Percentiles rank a stretch among this genome's conserved stretches.
Evolutionary conservation across 2,888 invertebrate genomes (phyloP).

Genomic region (Acronicta alni): DNA sequence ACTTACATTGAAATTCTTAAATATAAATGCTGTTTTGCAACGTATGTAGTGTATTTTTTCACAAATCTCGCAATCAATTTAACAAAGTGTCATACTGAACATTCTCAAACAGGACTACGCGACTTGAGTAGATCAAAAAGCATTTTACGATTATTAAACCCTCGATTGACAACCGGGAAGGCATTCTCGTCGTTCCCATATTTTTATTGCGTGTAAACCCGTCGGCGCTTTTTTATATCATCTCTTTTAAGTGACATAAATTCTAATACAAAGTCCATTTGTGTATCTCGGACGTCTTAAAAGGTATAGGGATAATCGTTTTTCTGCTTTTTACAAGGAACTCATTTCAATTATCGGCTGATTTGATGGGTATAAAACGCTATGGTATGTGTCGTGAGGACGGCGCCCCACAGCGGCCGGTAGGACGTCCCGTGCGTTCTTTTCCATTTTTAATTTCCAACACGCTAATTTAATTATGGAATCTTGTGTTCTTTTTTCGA

Average conservation of each 20-base stretch:
- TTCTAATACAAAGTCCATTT: conserved; percentile 89
- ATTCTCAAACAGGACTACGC: conserved; percentile 60
- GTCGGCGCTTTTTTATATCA: conserved; percentile 88
- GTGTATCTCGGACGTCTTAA: conserved; percentile 89
- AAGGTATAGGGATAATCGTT: conserved; percentile 88
- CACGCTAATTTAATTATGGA: conserved; percentile 88
- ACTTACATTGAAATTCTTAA: conserved; percentile 10
- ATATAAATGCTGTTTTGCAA: conserved; percentile 13
- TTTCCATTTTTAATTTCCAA: conserved; percentile 79
- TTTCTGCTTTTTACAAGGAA: conserved; percentile 89
- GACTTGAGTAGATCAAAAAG: conserved; percentile 81
- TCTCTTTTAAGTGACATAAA: conserved; percentile 89
- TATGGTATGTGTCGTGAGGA: conserved; percentile 82
- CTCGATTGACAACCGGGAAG: conserved; percentile 87
- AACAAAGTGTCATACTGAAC: conserved; percentile 51
- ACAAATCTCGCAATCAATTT: conserved; percentile 41
- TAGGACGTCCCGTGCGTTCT: conserved; percentile 76
- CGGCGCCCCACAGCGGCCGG: conserved; percentile 84
- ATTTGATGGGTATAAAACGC: conserved; percentile 87
- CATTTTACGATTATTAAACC: conserved; percentile 89
- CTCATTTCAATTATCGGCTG: conserved; percentile 89
- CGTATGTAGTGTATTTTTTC: conserved; percentile 13
- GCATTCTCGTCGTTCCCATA: conserved; percentile 85
- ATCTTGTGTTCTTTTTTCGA: conserved; percentile 69
- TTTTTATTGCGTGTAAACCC: conserved; percentile 89